Evolutionary conservation across 2,113 vertebrate genomes (phyloP).

Genomic region (Felis chaus): DNA sequence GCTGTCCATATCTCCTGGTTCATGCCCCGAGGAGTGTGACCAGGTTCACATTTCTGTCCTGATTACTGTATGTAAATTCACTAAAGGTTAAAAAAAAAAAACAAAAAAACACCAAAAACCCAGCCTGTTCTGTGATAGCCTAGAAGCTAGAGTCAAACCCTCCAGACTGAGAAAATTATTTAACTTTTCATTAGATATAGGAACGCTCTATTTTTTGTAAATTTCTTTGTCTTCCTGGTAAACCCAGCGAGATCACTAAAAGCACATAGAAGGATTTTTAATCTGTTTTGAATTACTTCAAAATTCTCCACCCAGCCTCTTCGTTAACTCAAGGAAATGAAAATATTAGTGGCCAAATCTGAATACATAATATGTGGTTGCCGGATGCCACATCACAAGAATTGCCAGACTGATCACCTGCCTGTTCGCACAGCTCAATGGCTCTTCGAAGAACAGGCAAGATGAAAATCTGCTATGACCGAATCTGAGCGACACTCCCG

Average conservation of each 20-base stretch:
- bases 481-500: rapidly evolving
- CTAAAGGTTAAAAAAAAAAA: constrained; percentile 54
- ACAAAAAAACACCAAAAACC: neutral
- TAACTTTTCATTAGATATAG: constrained; percentile 31
- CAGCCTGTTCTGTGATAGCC: constrained; percentile 31
- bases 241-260: neutral
- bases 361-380: neutral
- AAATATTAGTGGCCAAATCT: neutral
- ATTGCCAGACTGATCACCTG: neutral
- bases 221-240: neutral
- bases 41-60: constrained; percentile 65
- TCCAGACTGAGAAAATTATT: neutral
- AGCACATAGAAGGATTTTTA: neutral
- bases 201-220: neutral
- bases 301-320: neutral
- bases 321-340: constrained; percentile 17
- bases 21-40: neutral
- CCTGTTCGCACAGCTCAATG: too few species aligned
- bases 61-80: neutral
- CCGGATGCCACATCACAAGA: neutral
- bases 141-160: neutral
- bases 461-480: rapidly evolving
- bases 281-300: constrained; percentile 24
- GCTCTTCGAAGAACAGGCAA: neutral
- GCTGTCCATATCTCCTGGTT: neutral